phyloP scores from a whole-genome alignment of 2,888 invertebrate genomes.

The Drosophila subsilvestris region DNA sequence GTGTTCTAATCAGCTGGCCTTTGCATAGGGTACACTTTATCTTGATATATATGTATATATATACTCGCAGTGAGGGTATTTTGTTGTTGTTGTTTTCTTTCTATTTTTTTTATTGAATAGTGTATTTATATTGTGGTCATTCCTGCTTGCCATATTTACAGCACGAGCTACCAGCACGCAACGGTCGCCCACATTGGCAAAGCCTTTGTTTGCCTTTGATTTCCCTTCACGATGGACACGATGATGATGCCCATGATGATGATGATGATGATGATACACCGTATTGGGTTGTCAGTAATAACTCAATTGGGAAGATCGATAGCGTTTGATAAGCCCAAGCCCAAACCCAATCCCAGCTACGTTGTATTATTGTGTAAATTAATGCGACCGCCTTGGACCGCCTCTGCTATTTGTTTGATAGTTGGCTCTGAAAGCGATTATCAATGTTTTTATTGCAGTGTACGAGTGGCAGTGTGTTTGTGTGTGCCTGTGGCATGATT shows the following conservation, averaged over 20 bases:
- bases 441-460: conserved; percentile 31
- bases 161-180: conserved; percentile 67
- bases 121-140: too few relatives aligned
- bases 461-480: conserved; percentile 6
- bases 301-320: conserved; percentile 71
- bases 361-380: conserved; percentile 32
- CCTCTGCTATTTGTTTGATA: too few relatives aligned
- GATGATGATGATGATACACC: conserved; percentile 47
- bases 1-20: conserved; percentile 60
- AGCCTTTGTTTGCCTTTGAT: conserved; percentile 69
- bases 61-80: conserved; percentile 16
- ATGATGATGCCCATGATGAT: conserved; percentile 14
- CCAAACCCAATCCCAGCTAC: background rate
- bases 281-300: conserved; percentile 72
- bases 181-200: conserved; percentile 46
- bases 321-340: conserved; percentile 55
- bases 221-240: conserved; percentile 48
- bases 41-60: conserved; percentile 19
- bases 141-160: conserved; percentile 40
- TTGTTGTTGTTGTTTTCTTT: background rate
- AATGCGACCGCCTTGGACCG: conserved; percentile 24
- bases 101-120: conserved; percentile 34
- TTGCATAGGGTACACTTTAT: conserved; percentile 5
- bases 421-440: conserved; percentile 15
- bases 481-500: conserved; percentile 21